Conservation (phyloP, 53 echinoderm and acorn worm species). For the Luidia sarsii region DNA sequence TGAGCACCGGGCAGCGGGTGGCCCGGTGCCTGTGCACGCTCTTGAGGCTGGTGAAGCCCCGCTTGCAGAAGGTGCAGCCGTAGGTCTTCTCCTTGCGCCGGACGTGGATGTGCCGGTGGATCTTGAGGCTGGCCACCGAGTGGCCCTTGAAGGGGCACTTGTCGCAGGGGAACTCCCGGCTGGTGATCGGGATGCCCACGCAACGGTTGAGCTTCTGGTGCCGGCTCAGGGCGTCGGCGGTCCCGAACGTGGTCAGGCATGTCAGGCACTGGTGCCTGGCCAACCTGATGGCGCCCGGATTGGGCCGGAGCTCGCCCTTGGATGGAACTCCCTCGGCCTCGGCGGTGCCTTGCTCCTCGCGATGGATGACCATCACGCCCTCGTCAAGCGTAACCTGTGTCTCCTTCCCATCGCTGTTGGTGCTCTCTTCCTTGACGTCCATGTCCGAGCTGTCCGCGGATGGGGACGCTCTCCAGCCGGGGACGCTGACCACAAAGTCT, state of each 20-base stretch:
- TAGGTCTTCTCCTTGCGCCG: slow-evolving; percentile 3
- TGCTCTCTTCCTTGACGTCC: background rate
- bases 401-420: background rate
- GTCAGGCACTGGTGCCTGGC: background rate
- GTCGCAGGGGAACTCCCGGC: slow-evolving; percentile 1
- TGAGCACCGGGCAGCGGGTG: background rate
- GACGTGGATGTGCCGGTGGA: slow-evolving; percentile 24
- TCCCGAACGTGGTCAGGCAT: slow-evolving; percentile 2
- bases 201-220: slow-evolving; percentile 9
- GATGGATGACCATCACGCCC: too few species aligned
- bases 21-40: slow-evolving; percentile 21
- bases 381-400: background rate
- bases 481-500: background rate
- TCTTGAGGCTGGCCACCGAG: slow-evolving; percentile 8
- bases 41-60: background rate
- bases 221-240: background rate
- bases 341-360: background rate
- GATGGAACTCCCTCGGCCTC: background rate
- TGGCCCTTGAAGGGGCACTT: slow-evolving; percentile 2
- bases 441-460: background rate
- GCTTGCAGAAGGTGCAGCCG: slow-evolving; percentile 17
- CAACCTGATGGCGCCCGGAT: too few species aligned
- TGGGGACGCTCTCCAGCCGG: background rate
- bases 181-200: background rate
- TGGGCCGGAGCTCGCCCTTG: background rate